phyloP scores from a whole-genome alignment of 2,888 invertebrate species.

The Cephus pulcher region DNA sequence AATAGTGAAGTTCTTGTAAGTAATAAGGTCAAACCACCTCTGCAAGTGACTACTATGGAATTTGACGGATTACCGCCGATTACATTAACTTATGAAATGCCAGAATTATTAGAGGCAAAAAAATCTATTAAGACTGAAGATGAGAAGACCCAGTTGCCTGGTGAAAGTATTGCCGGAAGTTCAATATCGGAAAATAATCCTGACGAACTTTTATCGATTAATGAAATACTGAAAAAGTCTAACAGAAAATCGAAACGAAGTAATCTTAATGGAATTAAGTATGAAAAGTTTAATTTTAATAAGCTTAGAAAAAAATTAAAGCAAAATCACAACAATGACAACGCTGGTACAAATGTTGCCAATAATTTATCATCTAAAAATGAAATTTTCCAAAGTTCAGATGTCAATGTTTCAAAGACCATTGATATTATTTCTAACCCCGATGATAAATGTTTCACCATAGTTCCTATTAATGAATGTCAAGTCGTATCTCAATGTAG shows the following conservation, averaged over 20 bases:
- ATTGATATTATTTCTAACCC: background rate
- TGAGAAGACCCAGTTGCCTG: slow-evolving; percentile 4
- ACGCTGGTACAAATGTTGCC: background rate
- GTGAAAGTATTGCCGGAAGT: background rate
- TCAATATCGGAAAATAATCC: background rate
- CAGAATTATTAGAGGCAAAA: background rate
- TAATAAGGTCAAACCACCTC: no score
- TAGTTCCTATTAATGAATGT: background rate
- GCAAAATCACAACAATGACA: slow-evolving; percentile 3
- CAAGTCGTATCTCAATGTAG: background rate
- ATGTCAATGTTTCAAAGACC: background rate
- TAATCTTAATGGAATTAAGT: slow-evolving; percentile 25
- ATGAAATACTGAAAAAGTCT: background rate
- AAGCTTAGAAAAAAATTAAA: slow-evolving; percentile 24
- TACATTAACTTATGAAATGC: slow-evolving; percentile 26
- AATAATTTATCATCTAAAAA: background rate
- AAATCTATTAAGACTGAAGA: background rate
- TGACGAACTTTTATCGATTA: background rate
- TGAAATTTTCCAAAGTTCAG: background rate
- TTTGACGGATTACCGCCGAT: slow-evolving; percentile 31
- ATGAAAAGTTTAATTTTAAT: slow-evolving; percentile 33
- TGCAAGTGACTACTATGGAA: slow-evolving; percentile 22
- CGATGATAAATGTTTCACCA: background rate
- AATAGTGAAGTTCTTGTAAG: no score
- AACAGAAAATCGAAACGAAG: slow-evolving; percentile 11